Evolutionary conservation across 2,113 vertebrate species (phyloP).

Genomic region (Dendropsophus ebraccatus): DNA sequence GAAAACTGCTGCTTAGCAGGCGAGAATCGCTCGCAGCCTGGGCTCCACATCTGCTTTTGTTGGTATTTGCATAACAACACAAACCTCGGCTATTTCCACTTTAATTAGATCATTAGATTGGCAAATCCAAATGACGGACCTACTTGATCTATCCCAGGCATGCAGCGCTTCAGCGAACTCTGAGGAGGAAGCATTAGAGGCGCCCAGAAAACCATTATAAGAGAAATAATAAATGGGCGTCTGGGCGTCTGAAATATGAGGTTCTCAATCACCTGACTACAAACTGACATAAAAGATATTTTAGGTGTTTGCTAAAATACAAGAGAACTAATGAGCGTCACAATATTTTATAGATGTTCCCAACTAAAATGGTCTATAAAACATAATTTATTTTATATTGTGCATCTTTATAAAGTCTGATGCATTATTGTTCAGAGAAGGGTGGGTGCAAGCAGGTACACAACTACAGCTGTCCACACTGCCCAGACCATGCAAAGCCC

Average conservation of each 20-base stretch:
- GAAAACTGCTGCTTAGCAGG: conserved; percentile 51
- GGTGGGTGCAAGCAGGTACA: too few relatives aligned
- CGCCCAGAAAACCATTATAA: not conserved
- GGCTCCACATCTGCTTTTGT: conserved; percentile 34
- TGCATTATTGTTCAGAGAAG: too few relatives aligned
- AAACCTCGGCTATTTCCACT: conserved; percentile 39
- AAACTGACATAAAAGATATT: not conserved
- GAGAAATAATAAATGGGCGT: not conserved
- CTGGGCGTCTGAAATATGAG: not conserved
- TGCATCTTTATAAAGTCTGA: not conserved
- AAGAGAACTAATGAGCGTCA: not conserved
- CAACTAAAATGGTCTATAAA: too few relatives aligned
- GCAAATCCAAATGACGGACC: conserved; percentile 26
- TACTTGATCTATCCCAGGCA: conserved; percentile 8
- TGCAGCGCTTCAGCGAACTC: not conserved
- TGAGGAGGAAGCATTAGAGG: not conserved
- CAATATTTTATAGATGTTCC: not conserved
- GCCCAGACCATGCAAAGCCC: too few relatives aligned
- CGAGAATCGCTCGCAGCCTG: conserved; percentile 8
- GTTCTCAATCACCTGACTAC: not conserved
- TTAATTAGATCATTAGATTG: conserved; percentile 53
- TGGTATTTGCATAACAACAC: conserved; percentile 53
- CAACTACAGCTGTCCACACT: too few relatives aligned
- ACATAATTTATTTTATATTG: too few relatives aligned
- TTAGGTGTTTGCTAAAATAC: not conserved